These are phyloP conservation scores for Heterodera schachtii DNA, from an alignment of 1,140 invertebrate species.

Conservation along the genomic window DNA sequence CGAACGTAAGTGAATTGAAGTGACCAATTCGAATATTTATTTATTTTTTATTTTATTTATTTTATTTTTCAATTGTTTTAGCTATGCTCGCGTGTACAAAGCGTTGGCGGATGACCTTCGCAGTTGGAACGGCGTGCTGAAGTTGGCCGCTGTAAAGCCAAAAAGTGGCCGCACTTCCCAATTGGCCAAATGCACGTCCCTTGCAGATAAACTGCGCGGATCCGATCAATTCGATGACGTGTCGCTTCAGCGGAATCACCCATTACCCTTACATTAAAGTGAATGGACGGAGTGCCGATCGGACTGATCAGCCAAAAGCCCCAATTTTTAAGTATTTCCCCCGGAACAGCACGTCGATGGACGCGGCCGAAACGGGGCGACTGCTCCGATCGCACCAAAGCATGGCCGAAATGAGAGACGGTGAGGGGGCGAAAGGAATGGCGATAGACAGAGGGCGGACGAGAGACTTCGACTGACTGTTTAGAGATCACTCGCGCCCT, in stretches of 20 bases:
- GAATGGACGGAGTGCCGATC: background rate
- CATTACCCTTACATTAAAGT: constrained; percentile 60
- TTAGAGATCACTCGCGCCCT: constrained; percentile 55
- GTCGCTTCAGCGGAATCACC: constrained; percentile 57
- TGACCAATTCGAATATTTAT: background rate
- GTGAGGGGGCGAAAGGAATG: background rate
- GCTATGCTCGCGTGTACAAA: constrained; percentile 46
- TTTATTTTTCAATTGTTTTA: constrained; percentile 44
- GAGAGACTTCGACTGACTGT: background rate
- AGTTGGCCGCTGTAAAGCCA: constrained; percentile 47
- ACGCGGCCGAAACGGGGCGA: constrained; percentile 13
- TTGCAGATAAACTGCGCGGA: constrained; percentile 63
- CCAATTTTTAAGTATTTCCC: constrained; percentile 62
- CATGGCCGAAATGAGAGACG: constrained; percentile 61
- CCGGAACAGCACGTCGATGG: constrained; percentile 48
- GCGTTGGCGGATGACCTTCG: constrained; percentile 54
- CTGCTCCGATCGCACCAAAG: constrained; percentile 54
- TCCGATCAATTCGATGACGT: constrained; percentile 56
- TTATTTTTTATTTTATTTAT: constrained; percentile 2
- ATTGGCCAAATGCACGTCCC: constrained; percentile 3
- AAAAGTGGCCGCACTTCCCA: background rate
- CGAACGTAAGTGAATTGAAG: constrained; percentile 52
- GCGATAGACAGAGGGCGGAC: too few relatives aligned
- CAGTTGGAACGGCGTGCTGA: constrained; percentile 56
- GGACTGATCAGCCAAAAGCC: constrained; percentile 18